A percentile compares a stretch with the other conserved stretches of the same genome.
These are phyloP conservation scores for Tolypeutes matacus DNA, from an alignment of 2,797 vertebrate species.

Conservation along the genomic window DNA sequence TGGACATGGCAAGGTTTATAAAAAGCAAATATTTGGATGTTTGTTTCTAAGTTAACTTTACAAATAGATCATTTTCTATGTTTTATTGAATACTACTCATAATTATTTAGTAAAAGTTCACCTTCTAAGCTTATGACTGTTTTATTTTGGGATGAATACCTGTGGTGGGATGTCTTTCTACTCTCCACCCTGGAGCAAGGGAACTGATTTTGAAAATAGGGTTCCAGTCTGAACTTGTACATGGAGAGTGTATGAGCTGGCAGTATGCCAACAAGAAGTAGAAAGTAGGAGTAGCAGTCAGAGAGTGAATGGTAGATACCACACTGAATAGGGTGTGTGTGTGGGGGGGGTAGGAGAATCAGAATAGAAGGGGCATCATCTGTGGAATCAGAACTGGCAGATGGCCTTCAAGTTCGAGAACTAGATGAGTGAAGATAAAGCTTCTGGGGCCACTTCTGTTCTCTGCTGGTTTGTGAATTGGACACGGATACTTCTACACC, in stretches of 20 bases:
- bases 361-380: neutral
- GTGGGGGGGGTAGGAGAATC: neutral
- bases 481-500: neutral
- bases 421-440: neutral
- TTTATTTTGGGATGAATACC: neutral
- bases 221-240: neutral
- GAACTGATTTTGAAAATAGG: neutral
- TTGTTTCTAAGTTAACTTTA: slow-evolving; percentile 13
- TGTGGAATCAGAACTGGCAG: neutral
- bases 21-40: neutral
- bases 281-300: neutral
- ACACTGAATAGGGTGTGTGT: too few species aligned
- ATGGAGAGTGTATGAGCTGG: neutral
- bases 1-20: neutral
- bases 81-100: neutral
- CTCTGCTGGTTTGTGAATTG: neutral
- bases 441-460: neutral
- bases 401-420: neutral
- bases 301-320: too few species aligned
- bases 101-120: neutral
- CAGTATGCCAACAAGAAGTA: neutral
- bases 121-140: neutral
- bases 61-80: neutral
- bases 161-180: neutral
- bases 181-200: neutral